phyloP scores from a whole-genome alignment of 2,797 vertebrate genomes.

The Arctocebus calabarensis region DNA sequence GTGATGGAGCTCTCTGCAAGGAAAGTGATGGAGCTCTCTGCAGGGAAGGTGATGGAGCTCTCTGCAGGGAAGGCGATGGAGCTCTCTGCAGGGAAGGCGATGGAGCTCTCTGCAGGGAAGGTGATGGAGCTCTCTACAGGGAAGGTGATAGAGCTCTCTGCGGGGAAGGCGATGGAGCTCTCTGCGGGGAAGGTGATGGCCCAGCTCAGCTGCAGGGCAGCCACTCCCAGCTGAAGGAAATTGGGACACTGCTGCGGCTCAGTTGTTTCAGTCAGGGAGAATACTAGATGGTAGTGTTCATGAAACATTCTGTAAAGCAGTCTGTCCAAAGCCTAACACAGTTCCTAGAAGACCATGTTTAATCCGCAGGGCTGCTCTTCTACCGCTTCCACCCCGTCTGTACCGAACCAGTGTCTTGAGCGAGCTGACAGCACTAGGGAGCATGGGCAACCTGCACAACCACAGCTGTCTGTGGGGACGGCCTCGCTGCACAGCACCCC shows the following conservation, averaged over 20 bases:
- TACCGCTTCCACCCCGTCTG: background rate
- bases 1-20: too few species aligned
- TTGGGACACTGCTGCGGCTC: background rate
- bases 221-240: background rate
- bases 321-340: background rate
- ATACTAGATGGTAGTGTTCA: background rate
- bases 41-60: too few species aligned
- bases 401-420: background rate
- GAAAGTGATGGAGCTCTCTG: too few species aligned
- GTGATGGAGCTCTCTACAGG: too few species aligned
- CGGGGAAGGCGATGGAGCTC: too few species aligned
- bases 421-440: accelerated
- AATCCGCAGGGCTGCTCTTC: background rate
- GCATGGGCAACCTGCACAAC: accelerated
- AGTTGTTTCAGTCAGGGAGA: background rate
- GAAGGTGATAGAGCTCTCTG: too few species aligned
- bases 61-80: too few species aligned
- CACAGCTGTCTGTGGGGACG: background rate
- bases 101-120: too few species aligned
- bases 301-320: background rate
- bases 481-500: background rate
- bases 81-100: too few species aligned
- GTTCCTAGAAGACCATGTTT: constrained; percentile 34
- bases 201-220: too few species aligned
- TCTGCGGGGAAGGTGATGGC: too few species aligned